Conservation (phyloP, 2,113 vertebrate species). For the Martes martes region DNA sequence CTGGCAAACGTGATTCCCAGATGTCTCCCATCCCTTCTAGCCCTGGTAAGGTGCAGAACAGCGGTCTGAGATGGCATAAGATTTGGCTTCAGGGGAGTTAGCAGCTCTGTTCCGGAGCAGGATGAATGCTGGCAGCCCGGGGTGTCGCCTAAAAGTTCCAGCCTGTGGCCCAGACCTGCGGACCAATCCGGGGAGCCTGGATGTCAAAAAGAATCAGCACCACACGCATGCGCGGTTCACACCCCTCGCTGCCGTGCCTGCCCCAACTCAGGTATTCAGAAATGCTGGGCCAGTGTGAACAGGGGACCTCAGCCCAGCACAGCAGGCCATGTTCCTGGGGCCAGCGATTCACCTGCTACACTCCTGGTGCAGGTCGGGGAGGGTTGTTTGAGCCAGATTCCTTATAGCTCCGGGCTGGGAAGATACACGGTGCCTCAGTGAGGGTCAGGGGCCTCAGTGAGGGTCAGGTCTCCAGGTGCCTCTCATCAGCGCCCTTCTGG, state of each 20-base stretch:
- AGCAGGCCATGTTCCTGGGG: background rate
- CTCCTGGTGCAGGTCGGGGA: background rate
- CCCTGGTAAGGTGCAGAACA: background rate
- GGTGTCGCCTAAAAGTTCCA: background rate
- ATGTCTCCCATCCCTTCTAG: background rate
- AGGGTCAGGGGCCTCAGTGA: background rate
- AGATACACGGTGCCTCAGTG: too few species aligned
- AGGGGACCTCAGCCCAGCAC: too few species aligned
- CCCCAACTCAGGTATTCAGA: background rate
- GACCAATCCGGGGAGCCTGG: background rate
- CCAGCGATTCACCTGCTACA: background rate
- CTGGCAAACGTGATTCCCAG: background rate
- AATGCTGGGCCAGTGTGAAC: background rate
- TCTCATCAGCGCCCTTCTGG: background rate
- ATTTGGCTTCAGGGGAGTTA: background rate
- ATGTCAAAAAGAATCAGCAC: background rate
- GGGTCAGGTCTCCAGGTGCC: background rate
- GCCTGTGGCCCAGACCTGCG: background rate
- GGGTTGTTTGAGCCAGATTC: background rate
- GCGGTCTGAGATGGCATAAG: accelerated
- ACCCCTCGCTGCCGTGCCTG: accelerated
- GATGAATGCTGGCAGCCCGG: background rate
- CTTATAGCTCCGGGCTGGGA: background rate
- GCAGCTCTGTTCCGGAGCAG: background rate
- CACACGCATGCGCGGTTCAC: accelerated